Base-by-base conservation (phyloP, 2,888 invertebrate species). In the Zelleria hepariella region DNA sequence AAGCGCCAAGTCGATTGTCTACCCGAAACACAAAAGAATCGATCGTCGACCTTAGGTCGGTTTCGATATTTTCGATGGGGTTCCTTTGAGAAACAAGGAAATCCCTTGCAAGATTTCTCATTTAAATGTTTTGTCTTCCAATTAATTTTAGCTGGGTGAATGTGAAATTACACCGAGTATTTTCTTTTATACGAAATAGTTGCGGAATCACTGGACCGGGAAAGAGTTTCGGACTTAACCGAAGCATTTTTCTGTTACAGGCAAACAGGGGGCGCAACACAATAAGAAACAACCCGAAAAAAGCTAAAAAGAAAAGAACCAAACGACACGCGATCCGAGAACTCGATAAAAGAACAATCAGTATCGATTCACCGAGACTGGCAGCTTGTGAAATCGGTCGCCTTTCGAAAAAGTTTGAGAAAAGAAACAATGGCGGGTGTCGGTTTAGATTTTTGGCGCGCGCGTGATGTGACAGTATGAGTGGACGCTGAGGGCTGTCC, bases 1-100 rank as follows among this genome's bases (percentile, higher is more conserved):
- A 84, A 78, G 78, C 75, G 65, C 77, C 74, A 70, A 76, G 73
- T 78, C 78, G 82, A 81, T 81, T 81, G 82, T 84, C 82, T 82
- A 75, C 74, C 74, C 10, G 63, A 58, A 82, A 42, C 32, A 42
- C 83, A 82, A 84, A 80, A 73, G 80, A 84, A 83, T 84, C 86
- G 85, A 85, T 77, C 69, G 73, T 74, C 21, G 74, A 77, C 76
- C 71, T 76, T 77, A 42, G 15, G 32, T 77, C 77, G 76, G 75
- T 77, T 78, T 77, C 80, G 82, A 80, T 79, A 76, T 74, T 67
- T 66, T 61, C 72, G 76, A 49, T 51, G 15, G 48, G 58, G 49
- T 26, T 26, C 49, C 58, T 20, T 53, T 15, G 53, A n/a, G 5
- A n/a, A 53, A 53, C 24, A 2, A 10, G n/a, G 0, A 51, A 51